Evolutionary conservation across 2,797 vertebrate species (phyloP), one percentile per base, ranked within the genome.

Genomic region (Myotis findleyi): DNA sequence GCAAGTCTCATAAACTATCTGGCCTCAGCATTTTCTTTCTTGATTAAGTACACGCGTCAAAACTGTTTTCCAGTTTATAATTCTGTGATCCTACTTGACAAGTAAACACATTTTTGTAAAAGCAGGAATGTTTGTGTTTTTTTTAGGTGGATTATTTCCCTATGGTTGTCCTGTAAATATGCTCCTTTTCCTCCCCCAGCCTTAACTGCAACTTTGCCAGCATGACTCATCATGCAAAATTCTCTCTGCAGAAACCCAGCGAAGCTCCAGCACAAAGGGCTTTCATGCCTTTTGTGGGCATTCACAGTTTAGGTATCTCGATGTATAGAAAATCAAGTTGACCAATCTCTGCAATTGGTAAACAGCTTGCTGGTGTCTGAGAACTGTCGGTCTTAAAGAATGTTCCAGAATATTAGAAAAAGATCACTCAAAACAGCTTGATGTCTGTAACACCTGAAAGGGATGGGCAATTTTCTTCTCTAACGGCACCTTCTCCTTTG

Each of bases 381-480:
- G 85, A 86, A 72, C 77, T 30, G 21, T 41, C 10, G 11, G 16
- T 38, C 47, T 76, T 79, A 5, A 66, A 53, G 44, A 49, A 66
- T 7, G 0, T 72, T 69, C 55, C 51, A 91, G 47, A 82, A 85
- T 27, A 41, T 90, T 82, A 75, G 41, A 55, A 64, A 73, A 93
- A 87, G 75, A 82, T 53, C 47, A 33, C 44, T 96, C 25, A 25
- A 55, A 94, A 62, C 9, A 36, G 44, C 23, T 72, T 12, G 18
- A 51, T 83, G 69, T 83, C 85, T 79, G 90, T 62, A 41, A 72
- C 72, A 44, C 41, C 44, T 17, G 27, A 83, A 97, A 93, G 75
- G 36, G 64, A 47, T 92, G 51, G 95, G 9, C 53, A 25, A 30
- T 95, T 96, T 93, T 92, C 86, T 88, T 90, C 47, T 49, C 36